Base-by-base conservation (phyloP, 2,113 vertebrate species). In the Scopus umbretta region DNA sequence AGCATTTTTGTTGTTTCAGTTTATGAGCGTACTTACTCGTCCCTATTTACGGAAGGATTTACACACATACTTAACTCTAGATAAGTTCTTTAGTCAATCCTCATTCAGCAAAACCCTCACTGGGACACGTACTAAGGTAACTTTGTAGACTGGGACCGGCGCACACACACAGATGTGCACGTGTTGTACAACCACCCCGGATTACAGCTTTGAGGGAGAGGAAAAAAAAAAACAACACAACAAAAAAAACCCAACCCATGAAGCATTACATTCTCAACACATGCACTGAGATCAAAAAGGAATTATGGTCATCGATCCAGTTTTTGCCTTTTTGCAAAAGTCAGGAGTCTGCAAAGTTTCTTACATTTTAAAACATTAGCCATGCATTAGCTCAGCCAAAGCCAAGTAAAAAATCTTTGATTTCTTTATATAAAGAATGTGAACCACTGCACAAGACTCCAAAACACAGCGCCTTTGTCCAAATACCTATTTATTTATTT, bases 1-100 rank as follows among this genome's bases (percentile, higher is more conserved):
- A 91, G 81, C 38, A 88, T 65, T 94, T 96, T 62, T 90, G 50
- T 90, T 87, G 80, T 93, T 93, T 90, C 81, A 80, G 87, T 93
- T 96, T 94, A 95, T 67, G 22, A 96, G 79, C 62, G 90, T 52
- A 70, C 71, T 92, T 91, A 91, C 79, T 80, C 14, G 6, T 70
- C 85, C 81, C 91, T 97, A 92, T 94, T 95, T 95, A 96, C 66
- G 70, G 73, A 94, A 94, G 73, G 86, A 97, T 90, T 96, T 95
- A 90, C 78, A 87, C 10, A 76, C 86, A 86, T 52, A 80, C 89
- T 97, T 96, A 97, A 95, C 89, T 96, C 87, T 55, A 90, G 63
- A 95, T 80, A 85, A 63, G 59, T 97, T 92, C 91, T 94, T 94
- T 92, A 94, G 90, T 94, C 96, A 95, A 67, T 90, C 86, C 84